phyloP scores from a whole-genome alignment of 2,888 invertebrate species.

The Meganola albula region DNA sequence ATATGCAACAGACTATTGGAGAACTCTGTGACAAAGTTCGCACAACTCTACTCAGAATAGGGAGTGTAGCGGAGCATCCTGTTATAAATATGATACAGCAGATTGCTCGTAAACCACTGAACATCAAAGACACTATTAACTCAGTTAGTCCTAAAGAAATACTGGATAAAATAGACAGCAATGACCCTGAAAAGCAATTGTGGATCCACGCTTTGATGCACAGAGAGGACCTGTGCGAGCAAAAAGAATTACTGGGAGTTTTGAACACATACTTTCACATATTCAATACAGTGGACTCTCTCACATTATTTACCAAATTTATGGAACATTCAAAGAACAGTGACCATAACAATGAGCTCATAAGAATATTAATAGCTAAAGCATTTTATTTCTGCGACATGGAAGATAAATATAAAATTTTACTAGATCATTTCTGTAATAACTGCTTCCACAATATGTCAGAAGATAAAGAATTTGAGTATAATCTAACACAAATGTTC shows the following conservation, averaged over 20 bases:
- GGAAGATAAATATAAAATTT: constrained; percentile 38
- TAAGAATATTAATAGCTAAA: constrained; percentile 39
- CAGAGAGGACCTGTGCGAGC: constrained; percentile 44
- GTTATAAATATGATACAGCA: constrained; percentile 52
- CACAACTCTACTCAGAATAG: constrained; percentile 32
- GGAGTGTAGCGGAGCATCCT: constrained; percentile 43
- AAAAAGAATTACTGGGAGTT: constrained; percentile 36
- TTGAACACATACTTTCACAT: constrained; percentile 37
- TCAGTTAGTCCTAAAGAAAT: constrained; percentile 39
- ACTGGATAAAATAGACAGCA: constrained; percentile 41
- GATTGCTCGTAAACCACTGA: constrained; percentile 52
- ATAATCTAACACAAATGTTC: constrained; percentile 48
- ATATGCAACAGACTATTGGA: constrained; percentile 56
- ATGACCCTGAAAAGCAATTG: constrained; percentile 33
- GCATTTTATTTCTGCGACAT: constrained; percentile 44
- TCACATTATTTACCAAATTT: constrained; percentile 38
- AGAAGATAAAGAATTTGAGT: constrained; percentile 36
- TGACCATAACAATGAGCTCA: constrained; percentile 30
- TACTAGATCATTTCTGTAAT: constrained; percentile 44
- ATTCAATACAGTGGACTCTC: constrained; percentile 41
- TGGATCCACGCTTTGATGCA: constrained; percentile 55
- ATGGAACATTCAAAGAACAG: constrained; percentile 30
- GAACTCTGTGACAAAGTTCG: constrained; percentile 52
- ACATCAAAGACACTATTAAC: constrained; percentile 50
- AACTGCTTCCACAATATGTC: constrained; percentile 40